These are phyloP conservation scores for Tetranychus piercei DNA, from an alignment of 2,888 invertebrate species.

Conservation along the genomic window DNA sequence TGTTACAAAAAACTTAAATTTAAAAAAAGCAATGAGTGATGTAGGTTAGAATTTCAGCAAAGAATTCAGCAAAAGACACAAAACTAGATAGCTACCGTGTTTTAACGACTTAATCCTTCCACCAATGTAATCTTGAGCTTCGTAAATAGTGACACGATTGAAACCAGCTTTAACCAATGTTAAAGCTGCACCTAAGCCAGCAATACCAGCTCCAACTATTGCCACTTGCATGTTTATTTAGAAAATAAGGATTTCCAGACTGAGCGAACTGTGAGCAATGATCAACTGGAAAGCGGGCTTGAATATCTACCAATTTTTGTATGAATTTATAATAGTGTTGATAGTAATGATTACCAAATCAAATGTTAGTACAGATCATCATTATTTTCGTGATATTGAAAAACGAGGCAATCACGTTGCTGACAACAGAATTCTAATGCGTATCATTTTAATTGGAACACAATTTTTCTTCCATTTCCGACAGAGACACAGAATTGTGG, in stretches of 20 bases:
- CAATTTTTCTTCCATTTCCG: too few relatives aligned
- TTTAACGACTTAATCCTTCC: constrained; percentile 39
- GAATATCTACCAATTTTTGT: too few relatives aligned
- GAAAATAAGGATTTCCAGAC: background rate
- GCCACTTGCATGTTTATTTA: background rate
- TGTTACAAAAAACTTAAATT: background rate
- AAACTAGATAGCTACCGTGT: constrained; percentile 16
- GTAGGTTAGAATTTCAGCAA: background rate
- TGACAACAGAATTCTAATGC: too few relatives aligned
- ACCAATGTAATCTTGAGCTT: constrained; percentile 39
- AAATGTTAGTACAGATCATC: too few relatives aligned
- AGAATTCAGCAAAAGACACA: background rate
- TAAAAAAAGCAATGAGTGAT: background rate
- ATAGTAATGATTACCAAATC: too few relatives aligned
- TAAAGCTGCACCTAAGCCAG: constrained; percentile 28
- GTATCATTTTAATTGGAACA: too few relatives aligned
- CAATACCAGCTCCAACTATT: constrained; percentile 30
- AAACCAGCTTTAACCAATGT: constrained; percentile 26
- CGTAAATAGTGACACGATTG: constrained; percentile 27
- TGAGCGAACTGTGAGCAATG: background rate
- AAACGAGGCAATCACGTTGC: too few relatives aligned
- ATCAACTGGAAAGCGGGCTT: background rate
- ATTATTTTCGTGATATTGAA: too few relatives aligned
- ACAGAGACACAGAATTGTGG: too few relatives aligned
- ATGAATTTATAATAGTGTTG: too few relatives aligned